A percentile compares a stretch with the other conserved stretches of the same genome.
These are phyloP conservation scores for Maniola jurtina DNA, from an alignment of 1,140 invertebrate species.

Conservation along the genomic window DNA sequence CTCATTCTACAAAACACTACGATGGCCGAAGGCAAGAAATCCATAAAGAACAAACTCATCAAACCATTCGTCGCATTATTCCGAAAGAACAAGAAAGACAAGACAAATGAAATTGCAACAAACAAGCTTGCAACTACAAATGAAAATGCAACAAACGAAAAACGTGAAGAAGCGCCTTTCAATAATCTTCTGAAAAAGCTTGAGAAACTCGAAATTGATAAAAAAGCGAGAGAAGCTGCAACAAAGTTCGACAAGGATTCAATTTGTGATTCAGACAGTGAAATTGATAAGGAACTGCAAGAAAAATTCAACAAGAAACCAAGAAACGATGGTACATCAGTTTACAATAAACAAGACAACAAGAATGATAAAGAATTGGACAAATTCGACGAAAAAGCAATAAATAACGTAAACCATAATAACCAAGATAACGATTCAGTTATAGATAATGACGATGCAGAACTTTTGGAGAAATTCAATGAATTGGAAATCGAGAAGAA, in stretches of 20 bases:
- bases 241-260: neutral
- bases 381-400: no score
- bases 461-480: constrained; percentile 41
- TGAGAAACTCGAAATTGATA: neutral
- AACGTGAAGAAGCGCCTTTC: neutral
- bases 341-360: no score
- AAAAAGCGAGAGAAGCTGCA: neutral
- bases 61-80: constrained; percentile 46
- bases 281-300: neutral
- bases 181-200: neutral
- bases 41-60: constrained; percentile 43
- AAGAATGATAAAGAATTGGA: no score
- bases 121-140: constrained; percentile 1
- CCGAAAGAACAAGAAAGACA: constrained; percentile 44
- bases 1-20: constrained; percentile 33
- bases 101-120: constrained; percentile 29
- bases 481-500: constrained; percentile 36
- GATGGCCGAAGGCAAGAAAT: constrained; percentile 55
- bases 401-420: no score
- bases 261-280: neutral
- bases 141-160: neutral
- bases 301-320: neutral
- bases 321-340: neutral
- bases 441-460: neutral
- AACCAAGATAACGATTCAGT: neutral